Evolutionary conservation across 2,888 invertebrate species (phyloP), one percentile per base, ranked within the genome.

Genomic region (Erebia epiphron): DNA sequence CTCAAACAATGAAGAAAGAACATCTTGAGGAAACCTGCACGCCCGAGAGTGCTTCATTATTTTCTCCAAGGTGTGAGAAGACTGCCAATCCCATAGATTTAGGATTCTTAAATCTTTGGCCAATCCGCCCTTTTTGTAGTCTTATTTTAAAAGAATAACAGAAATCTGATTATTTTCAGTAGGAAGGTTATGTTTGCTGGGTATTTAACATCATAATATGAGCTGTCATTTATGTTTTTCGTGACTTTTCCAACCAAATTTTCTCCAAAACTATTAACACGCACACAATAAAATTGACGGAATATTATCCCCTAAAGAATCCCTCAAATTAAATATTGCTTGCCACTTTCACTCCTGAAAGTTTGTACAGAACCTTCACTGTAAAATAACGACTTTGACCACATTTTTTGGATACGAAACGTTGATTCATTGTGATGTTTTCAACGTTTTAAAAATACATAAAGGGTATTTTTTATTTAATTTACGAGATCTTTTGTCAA

Each of bases 391-490:
- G 13, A 35, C 35, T 65, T 52, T 16, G 54, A 54, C 54, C 35
- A 65, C 43, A 68, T 69, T 67, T 73, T 71, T 73, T 74, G 35
- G 60, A 69, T 63, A 69, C 64, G 67, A 58, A 66, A 64, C 67
- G 64, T 74, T 75, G 75, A 75, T 75, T 75, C 70, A 76, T 75
- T 72, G 71, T 71, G 68, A 72, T 76, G 73, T 70, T 74, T 75
- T 67, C 71, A 68, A 68, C 74, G 65, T 73, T 75, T 76, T 76
- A 76, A 76, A 76, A 75, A 76, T 73, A 76, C 75, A 76, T 76
- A 74, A 76, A 74, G 67, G 67, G 14, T 60, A 50, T 69, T 75
- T 75, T 72, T 75, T 72, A 61, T 66, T 43, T 73, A 68, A 75
- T 76, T 75, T 76, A 75, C 70, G 73, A 76, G 72, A 57, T 68